Base-by-base conservation (phyloP, 2,888 invertebrate genomes). In the Glaucopsyche alexis region DNA sequence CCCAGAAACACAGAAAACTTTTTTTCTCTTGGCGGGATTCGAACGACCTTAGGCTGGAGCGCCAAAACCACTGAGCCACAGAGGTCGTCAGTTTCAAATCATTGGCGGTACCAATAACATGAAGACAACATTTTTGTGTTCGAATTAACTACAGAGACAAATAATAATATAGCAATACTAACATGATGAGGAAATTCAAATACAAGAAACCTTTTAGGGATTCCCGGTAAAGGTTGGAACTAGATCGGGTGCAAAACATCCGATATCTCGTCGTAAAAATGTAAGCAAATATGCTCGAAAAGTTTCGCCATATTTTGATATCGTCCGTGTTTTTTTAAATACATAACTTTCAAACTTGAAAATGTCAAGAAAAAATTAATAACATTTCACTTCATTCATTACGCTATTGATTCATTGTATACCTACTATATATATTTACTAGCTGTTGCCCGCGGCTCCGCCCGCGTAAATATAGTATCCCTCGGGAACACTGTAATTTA, bases 181-280 rank as follows among this genome's bases (percentile, higher is more conserved):
- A 65, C 40, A 7, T 65, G 40, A 65, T 40, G 1, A 14, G 65
- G 40, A 40, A 65, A 65, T 40, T 40, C n/a, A 65, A 65, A 40
- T 65, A 65, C 40, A 11, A 40, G n/a, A 65, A 65, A 40, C 40
- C 65, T 64, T 64, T 64, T 64, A 38, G 64, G 64, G 38, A 40
- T 64, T 64, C 64, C 7, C 64, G 7, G 14, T 14, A 29, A 64
- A 64, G 38, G 14, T 13, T 14, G 38, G 7, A 64, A 38, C 14
- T 7, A 40, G 14, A 64, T 64, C 29, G 7, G 13, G 7, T 29
- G 38, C 29, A 14, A 40, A 65, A 65, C 38, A 55, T 0, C n/a
- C 65, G 65, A 65, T 65, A 65, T 40, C 50, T 7, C 40, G 14
- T 40, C 38, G 40, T n/a, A 14, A 65, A 65, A 14, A n/a, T n/a